Conservation (phyloP, 2,888 invertebrate species). For the Papilio gigon region DNA sequence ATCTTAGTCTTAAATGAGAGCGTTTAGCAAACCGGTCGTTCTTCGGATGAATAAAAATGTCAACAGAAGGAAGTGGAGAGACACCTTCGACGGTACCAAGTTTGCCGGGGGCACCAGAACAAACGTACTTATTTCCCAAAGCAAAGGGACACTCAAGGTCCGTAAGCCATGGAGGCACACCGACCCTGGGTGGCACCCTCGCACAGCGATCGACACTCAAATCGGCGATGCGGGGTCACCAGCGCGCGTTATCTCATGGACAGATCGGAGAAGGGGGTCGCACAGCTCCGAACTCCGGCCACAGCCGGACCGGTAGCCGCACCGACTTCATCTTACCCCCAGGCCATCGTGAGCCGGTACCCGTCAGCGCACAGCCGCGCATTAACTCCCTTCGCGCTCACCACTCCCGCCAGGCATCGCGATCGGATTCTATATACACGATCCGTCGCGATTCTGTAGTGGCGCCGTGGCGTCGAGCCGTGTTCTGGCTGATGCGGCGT, state of each 20-base stretch:
- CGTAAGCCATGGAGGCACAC: slow-evolving; percentile 91
- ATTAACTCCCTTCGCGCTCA: slow-evolving; percentile 79
- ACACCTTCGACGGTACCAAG: slow-evolving; percentile 77
- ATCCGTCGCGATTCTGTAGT: slow-evolving; percentile 88
- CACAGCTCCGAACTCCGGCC: slow-evolving; percentile 81
- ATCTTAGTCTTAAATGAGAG: slow-evolving; percentile 75
- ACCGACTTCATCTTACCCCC: slow-evolving; percentile 95
- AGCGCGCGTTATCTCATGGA: slow-evolving; percentile 93
- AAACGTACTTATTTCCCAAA: slow-evolving; percentile 80
- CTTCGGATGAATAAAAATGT: slow-evolving; percentile 86
- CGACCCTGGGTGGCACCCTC: slow-evolving; percentile 72
- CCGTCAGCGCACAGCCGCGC: slow-evolving; percentile 71
- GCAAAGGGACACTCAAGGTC: slow-evolving; percentile 89
- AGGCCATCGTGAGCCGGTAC: slow-evolving; percentile 87
- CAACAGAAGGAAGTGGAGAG: slow-evolving; percentile 85
- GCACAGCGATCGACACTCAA: slow-evolving; percentile 87
- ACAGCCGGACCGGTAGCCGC: slow-evolving; percentile 91
- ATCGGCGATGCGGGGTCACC: slow-evolving; percentile 88
- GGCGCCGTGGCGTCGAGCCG: slow-evolving; percentile 87
- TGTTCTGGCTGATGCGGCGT: slow-evolving; percentile 83
- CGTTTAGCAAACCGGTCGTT: slow-evolving; percentile 63
- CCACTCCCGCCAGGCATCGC: slow-evolving; percentile 93
- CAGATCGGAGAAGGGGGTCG: slow-evolving; percentile 86
- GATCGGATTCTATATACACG: slow-evolving; percentile 95
- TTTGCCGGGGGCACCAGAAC: slow-evolving; percentile 79